Evolutionary conservation across 2,797 vertebrate genomes (phyloP).

Genomic region (Loriculus beryllinus): DNA sequence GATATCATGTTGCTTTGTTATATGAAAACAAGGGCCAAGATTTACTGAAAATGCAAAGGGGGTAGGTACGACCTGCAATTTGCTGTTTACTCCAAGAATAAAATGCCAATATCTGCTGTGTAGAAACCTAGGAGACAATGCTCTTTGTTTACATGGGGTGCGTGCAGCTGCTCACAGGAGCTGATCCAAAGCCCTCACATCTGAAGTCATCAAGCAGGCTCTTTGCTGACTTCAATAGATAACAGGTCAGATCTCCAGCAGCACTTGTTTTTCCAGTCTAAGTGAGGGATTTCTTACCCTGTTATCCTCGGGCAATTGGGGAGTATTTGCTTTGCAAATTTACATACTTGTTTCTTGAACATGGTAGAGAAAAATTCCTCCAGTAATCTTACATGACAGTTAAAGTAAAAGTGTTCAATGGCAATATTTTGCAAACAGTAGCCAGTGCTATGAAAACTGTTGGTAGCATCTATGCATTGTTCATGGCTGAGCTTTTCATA

Average conservation of each 20-base stretch:
- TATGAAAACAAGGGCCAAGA: neutral
- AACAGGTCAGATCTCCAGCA: neutral
- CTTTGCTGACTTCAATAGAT: neutral
- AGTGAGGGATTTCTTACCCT: neutral
- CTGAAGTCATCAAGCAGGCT: neutral
- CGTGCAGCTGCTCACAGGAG: neutral
- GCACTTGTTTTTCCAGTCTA: neutral
- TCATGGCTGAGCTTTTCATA: neutral
- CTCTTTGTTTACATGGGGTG: neutral
- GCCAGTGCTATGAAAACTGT: neutral
- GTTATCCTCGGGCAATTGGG: neutral
- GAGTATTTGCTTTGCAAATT: neutral
- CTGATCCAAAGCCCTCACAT: neutral
- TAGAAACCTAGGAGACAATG: neutral
- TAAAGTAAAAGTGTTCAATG: neutral
- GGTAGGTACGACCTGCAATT: neutral
- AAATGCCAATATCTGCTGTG: neutral
- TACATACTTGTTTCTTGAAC: neutral
- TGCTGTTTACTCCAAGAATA: neutral
- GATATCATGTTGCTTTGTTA: neutral
- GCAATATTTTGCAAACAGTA: neutral
- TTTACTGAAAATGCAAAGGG: neutral
- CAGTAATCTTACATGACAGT: neutral
- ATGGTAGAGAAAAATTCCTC: neutral
- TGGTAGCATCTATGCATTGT: neutral